Evolutionary conservation across 2,113 vertebrate genomes (phyloP).

Genomic region (Bungarus multicinctus): DNA sequence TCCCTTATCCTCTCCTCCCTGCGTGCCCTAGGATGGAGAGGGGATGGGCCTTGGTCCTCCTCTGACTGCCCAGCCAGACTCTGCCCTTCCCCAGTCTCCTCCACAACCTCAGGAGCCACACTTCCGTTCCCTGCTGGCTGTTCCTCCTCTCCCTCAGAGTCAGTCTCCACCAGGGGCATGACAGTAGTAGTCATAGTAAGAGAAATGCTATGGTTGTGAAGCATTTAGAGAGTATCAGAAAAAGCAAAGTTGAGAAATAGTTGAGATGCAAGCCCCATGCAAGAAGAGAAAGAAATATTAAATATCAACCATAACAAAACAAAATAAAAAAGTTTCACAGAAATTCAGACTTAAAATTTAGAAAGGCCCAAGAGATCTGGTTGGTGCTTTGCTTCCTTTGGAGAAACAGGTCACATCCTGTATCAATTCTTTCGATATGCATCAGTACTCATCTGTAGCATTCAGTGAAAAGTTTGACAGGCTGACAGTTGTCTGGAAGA

Average conservation of each 20-base stretch:
- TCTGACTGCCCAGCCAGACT: too few relatives aligned
- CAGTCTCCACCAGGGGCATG: too few relatives aligned
- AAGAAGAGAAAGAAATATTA: background rate
- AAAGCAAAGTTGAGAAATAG: background rate
- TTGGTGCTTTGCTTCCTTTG: background rate
- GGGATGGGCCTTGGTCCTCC: too few relatives aligned
- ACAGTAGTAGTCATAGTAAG: too few relatives aligned
- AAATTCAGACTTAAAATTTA: background rate
- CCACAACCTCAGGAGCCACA: too few relatives aligned
- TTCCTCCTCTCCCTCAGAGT: too few relatives aligned
- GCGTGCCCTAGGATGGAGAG: too few relatives aligned
- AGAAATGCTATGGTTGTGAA: background rate
- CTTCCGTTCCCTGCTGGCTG: too few relatives aligned
- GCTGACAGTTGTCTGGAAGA: background rate
- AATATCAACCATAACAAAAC: background rate
- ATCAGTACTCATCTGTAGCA: slow-evolving; percentile 19
- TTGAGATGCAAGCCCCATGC: background rate
- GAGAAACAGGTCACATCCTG: background rate
- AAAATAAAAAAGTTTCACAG: background rate
- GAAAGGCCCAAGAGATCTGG: background rate
- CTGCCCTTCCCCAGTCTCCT: too few relatives aligned
- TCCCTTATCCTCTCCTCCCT: too few relatives aligned
- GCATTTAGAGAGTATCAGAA: background rate
- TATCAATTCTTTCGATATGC: background rate
- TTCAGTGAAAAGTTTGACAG: slow-evolving; percentile 36